Conservation (phyloP, 2,113 vertebrate species). For the Salminus brasiliensis region DNA sequence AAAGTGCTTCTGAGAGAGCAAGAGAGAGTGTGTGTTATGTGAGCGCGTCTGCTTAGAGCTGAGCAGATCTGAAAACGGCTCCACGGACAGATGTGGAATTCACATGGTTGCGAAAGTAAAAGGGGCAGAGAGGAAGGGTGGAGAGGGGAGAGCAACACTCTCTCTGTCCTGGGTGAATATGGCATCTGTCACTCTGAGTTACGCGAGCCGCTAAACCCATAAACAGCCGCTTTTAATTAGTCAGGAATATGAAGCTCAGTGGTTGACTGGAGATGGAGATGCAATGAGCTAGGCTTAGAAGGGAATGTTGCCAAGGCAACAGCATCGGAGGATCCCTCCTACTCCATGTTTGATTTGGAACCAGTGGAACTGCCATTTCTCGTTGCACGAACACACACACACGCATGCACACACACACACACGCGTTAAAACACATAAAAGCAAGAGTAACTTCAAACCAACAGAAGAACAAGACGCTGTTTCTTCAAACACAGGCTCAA, state of each 20-base stretch:
- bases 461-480: background rate
- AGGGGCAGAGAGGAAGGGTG: background rate
- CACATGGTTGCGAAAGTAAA: conserved; percentile 23
- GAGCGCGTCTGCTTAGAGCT: background rate
- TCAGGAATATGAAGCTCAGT: conserved; percentile 22
- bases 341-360: conserved; percentile 56
- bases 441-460: background rate
- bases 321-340: conserved; percentile 32
- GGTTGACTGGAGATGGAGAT: conserved; percentile 22
- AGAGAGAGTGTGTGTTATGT: background rate
- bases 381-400: background rate
- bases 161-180: background rate
- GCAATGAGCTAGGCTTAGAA: conserved; percentile 21
- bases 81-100: conserved; percentile 35
- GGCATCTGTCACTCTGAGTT: background rate
- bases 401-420: conserved; percentile 21
- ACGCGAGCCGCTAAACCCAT: background rate
- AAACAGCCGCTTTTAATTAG: background rate
- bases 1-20: background rate
- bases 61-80: background rate
- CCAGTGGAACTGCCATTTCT: conserved; percentile 41
- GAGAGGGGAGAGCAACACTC: background rate
- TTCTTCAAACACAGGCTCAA: no score
- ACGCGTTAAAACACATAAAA: background rate
- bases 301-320: conserved; percentile 62